phyloP scores from a whole-genome alignment of 2,888 invertebrate genomes.

The Andrena fulva region DNA sequence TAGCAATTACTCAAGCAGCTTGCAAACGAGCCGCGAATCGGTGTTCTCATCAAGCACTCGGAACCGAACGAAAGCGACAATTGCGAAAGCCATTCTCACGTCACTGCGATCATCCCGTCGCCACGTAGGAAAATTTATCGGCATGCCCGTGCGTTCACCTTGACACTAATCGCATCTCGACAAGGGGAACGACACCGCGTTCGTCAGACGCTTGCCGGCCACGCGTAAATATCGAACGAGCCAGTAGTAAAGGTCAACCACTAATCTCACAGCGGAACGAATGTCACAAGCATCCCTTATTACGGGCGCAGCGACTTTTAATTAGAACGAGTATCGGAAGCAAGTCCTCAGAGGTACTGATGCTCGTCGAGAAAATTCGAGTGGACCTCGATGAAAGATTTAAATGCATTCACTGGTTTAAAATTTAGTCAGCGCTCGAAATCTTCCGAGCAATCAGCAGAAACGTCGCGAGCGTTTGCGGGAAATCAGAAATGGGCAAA shows the following conservation, averaged over 20 bases:
- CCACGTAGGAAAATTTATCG: slow-evolving; percentile 42
- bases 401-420: background rate
- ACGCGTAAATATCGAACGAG: background rate
- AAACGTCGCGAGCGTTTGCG: background rate
- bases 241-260: slow-evolving; percentile 20
- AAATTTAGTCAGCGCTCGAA: background rate
- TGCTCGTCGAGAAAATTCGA: no score
- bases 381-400: no score
- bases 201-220: background rate
- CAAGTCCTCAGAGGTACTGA: no score
- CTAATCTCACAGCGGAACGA: background rate
- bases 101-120: slow-evolving; percentile 19
- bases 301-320: background rate
- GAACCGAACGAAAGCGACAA: slow-evolving; percentile 16
- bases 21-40: slow-evolving; percentile 14
- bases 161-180: slow-evolving; percentile 36
- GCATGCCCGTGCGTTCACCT: slow-evolving; percentile 36
- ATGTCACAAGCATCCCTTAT: background rate
- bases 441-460: background rate
- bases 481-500: no score
- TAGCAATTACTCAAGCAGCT: background rate
- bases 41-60: slow-evolving; percentile 18
- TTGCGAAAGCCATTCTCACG: slow-evolving; percentile 20
- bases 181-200: slow-evolving; percentile 8
- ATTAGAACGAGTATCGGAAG: background rate